These are phyloP conservation scores for Ectemnius lituratus DNA, from an alignment of 2,888 invertebrate species.

Conservation along the genomic window DNA sequence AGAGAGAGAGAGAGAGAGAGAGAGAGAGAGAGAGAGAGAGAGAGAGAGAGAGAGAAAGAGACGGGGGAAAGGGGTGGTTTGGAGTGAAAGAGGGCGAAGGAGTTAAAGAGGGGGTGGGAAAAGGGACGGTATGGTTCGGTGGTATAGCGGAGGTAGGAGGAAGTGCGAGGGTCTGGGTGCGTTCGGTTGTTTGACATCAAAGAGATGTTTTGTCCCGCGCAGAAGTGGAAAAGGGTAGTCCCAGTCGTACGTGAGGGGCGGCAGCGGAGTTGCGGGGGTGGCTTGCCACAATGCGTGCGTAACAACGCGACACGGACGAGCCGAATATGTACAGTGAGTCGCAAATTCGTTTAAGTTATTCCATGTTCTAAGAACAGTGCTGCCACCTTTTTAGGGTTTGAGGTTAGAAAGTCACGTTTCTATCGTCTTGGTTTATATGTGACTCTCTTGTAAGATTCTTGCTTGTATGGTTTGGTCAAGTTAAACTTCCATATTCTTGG, in stretches of 20 bases:
- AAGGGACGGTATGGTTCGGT: too few species aligned
- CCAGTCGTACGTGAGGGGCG: neutral
- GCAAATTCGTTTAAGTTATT: too few species aligned
- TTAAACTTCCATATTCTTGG: too few species aligned
- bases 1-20: neutral
- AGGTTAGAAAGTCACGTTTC: too few species aligned
- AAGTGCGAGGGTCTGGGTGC: conserved; percentile 30
- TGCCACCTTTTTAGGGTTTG: too few species aligned
- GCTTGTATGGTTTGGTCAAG: too few species aligned
- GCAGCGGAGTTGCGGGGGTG: conserved; percentile 7
- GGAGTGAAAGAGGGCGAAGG: too few species aligned
- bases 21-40: neutral
- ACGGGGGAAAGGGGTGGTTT: neutral
- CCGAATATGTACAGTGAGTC: neutral
- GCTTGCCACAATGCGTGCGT: conserved; percentile 42
- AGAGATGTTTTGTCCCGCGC: conserved; percentile 63
- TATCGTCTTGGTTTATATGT: too few species aligned
- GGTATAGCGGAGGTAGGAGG: too few species aligned
- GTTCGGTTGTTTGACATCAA: conserved; percentile 65
- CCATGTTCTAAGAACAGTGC: too few species aligned
- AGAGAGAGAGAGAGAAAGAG: conserved; percentile 13
- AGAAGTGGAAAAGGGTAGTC: neutral
- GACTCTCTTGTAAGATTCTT: too few species aligned
- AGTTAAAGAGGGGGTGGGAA: too few species aligned
- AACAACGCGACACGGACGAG: conserved; percentile 16